Evolutionary conservation across 1,140 invertebrate species (phyloP).

Genomic region (Reticulitermes speratus): DNA sequence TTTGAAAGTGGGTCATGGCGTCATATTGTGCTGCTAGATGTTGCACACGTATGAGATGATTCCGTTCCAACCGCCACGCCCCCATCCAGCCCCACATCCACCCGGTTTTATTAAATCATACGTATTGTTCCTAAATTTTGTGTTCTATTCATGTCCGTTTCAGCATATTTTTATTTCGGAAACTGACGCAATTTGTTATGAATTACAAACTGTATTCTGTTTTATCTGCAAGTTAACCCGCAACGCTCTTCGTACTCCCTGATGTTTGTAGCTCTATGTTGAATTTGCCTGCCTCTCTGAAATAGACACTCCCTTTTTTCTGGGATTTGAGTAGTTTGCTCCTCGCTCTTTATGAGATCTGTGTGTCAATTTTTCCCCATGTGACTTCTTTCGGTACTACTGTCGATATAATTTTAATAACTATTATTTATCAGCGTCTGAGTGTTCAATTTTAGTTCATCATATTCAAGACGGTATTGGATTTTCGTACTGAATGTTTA

Average conservation of each 20-base stretch:
- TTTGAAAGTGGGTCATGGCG: not conserved
- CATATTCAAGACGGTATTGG: too few relatives aligned
- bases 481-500: too few relatives aligned
- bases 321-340: too few relatives aligned
- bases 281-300: too few relatives aligned
- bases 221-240: not conserved
- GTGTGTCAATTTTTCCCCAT: too few relatives aligned
- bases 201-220: not conserved
- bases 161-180: not conserved
- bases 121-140: not conserved
- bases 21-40: not conserved
- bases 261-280: too few relatives aligned
- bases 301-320: too few relatives aligned
- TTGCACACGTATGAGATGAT: slow-evolving; percentile 1
- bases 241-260: not conserved
- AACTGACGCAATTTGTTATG: slow-evolving; percentile 6
- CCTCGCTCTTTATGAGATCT: too few relatives aligned
- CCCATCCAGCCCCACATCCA: not conserved
- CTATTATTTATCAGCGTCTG: too few relatives aligned
- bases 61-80: not conserved
- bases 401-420: too few relatives aligned
- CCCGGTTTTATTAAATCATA: not conserved
- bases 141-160: not conserved
- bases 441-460: too few relatives aligned
- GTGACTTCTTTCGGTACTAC: too few relatives aligned